These are phyloP conservation scores for Champsocephalus gunnari DNA, from an alignment of 2,797 vertebrate genomes.

Conservation along the genomic window DNA sequence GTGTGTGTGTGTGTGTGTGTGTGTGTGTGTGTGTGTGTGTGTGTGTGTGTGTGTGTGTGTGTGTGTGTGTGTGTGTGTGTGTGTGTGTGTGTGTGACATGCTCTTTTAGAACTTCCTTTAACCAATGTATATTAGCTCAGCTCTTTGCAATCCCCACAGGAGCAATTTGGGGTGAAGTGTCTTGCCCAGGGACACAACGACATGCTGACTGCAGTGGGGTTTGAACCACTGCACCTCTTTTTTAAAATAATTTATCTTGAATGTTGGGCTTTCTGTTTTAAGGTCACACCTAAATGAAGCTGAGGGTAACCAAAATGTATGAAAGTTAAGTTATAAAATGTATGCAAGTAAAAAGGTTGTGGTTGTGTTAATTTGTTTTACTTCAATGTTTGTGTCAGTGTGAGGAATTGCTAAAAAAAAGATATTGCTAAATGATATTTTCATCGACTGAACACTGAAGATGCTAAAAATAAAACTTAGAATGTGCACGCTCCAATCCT, in stretches of 20 bases:
- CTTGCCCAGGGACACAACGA: too few relatives aligned
- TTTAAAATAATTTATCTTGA: neutral
- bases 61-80: too few relatives aligned
- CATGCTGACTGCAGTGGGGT: too few relatives aligned
- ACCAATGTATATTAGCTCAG: neutral
- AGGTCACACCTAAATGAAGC: neutral
- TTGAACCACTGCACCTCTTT: too few relatives aligned
- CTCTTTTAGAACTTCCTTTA: conserved; percentile 14
- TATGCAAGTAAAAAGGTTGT: too few relatives aligned
- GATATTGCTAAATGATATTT: conserved; percentile 9
- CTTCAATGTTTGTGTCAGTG: too few relatives aligned
- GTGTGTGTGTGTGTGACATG: too few relatives aligned
- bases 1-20: too few relatives aligned
- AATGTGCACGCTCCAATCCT: conserved; percentile 2
- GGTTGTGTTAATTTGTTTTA: too few relatives aligned
- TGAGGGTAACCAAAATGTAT: neutral
- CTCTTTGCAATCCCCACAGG: neutral
- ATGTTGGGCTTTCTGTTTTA: neutral
- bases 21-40: neutral
- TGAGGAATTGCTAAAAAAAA: neutral
- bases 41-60: too few relatives aligned
- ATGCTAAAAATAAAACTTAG: conserved; percentile 15
- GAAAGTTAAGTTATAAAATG: too few relatives aligned
- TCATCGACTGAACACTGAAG: conserved; percentile 16
- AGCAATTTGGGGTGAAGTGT: too few relatives aligned